Evolutionary conservation across 2,888 invertebrate genomes (phyloP).

Genomic region (Glaucopsyche alexis): DNA sequence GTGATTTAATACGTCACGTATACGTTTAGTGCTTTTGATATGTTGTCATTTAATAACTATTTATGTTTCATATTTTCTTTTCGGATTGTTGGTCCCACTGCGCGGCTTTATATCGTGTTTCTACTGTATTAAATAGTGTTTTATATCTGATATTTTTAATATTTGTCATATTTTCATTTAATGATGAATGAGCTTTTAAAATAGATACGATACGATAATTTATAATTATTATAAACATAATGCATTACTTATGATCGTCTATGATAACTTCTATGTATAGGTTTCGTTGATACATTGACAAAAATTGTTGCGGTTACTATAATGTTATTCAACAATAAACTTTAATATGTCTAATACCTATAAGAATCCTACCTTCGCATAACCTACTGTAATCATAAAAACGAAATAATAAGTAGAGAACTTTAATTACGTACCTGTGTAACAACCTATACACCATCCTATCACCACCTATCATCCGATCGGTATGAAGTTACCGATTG

Average conservation of each 20-base stretch:
- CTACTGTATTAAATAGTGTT: constrained; percentile 15
- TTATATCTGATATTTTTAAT: constrained; percentile 3
- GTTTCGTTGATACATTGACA: too few species aligned
- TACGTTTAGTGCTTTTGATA: constrained; percentile 30
- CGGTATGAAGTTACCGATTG: too few species aligned
- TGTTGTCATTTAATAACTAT: constrained; percentile 30
- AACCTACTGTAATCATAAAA: too few species aligned
- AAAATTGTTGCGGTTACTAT: too few species aligned
- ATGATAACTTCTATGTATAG: too few species aligned
- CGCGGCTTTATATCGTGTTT: constrained; percentile 8
- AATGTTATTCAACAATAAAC: too few species aligned
- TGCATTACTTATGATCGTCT: not conserved
- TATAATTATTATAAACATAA: not conserved
- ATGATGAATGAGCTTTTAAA: not conserved
- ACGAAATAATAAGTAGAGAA: too few species aligned
- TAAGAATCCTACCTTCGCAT: too few species aligned
- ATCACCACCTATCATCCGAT: too few species aligned
- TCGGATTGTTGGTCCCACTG: constrained; percentile 10
- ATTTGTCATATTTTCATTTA: not conserved
- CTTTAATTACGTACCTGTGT: too few species aligned
- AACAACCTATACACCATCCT: too few species aligned
- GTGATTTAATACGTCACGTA: constrained; percentile 31
- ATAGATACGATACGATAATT: not conserved
- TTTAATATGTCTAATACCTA: too few species aligned
- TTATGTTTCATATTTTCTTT: constrained; percentile 18